phyloP scores from a whole-genome alignment of 1,140 invertebrate genomes.

The Arctopsyche grandis region DNA sequence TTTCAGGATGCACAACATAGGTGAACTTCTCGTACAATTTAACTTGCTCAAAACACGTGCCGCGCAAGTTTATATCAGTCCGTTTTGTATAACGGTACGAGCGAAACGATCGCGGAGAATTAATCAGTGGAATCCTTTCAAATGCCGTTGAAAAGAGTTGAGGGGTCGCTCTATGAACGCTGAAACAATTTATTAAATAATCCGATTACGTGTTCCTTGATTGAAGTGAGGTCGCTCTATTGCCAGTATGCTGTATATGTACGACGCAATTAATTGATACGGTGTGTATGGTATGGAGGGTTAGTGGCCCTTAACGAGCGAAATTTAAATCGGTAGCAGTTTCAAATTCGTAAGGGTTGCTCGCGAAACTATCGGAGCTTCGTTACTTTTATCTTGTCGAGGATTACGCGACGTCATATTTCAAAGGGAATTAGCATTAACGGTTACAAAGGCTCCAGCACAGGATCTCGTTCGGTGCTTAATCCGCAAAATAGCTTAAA shows the following conservation, averaged over 20 bases:
- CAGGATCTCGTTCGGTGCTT: conserved; percentile 26
- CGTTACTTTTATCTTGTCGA: conserved; percentile 30
- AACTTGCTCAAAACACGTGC: conserved; percentile 32
- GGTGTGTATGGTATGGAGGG: not conserved
- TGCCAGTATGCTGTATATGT: too few relatives aligned
- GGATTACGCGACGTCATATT: conserved; percentile 39
- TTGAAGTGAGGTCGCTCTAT: too few relatives aligned
- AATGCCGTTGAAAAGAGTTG: not conserved
- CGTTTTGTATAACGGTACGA: not conserved
- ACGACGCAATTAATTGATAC: too few relatives aligned
- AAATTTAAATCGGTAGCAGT: not conserved
- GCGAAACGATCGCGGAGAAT: not conserved
- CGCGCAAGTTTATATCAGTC: not conserved
- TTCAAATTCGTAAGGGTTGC: not conserved
- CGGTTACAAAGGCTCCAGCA: conserved; percentile 3
- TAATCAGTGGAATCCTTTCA: not conserved
- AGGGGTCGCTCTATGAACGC: not conserved
- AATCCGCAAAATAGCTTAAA: conserved; percentile 30
- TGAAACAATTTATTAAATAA: not conserved
- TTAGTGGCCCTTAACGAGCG: not conserved
- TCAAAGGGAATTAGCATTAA: conserved; percentile 40
- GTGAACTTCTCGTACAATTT: conserved; percentile 41
- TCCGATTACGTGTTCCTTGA: not conserved
- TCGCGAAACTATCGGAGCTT: conserved; percentile 15
- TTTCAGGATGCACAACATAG: conserved; percentile 35